phyloP scores from a whole-genome alignment of 2,113 vertebrate genomes.

The Chloroceryle aenea region DNA sequence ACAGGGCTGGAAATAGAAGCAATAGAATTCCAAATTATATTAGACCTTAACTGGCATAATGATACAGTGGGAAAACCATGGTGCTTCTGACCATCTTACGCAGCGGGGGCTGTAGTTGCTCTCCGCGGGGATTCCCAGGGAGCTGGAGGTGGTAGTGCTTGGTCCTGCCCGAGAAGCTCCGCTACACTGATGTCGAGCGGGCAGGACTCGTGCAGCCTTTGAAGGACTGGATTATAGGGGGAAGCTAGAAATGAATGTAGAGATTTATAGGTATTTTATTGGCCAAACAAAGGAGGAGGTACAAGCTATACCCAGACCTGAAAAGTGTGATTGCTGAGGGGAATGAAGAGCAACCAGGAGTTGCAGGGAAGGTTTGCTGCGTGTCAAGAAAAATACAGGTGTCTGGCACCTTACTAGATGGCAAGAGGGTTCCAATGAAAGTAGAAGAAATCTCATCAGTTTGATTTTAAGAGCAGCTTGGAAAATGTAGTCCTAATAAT shows the following conservation, averaged over 20 bases:
- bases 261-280: neutral
- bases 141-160: neutral
- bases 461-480: neutral
- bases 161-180: neutral
- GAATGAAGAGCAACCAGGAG: neutral
- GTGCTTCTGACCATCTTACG: neutral
- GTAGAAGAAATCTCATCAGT: neutral
- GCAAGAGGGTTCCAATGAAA: neutral
- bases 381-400: neutral
- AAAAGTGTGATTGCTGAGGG: neutral
- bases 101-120: fast-evolving
- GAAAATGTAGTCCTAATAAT: neutral
- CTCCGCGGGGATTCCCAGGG: neutral
- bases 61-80: neutral
- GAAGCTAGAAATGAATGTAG: neutral
- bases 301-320: neutral
- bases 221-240: neutral
- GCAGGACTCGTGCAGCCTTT: neutral
- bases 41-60: neutral
- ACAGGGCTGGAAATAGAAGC: neutral
- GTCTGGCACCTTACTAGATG: neutral
- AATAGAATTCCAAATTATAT: neutral
- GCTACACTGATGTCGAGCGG: neutral
- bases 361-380: neutral
- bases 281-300: neutral